phyloP scores from a whole-genome alignment of 1,140 invertebrate genomes.

The Hylaeus anthracinus region DNA sequence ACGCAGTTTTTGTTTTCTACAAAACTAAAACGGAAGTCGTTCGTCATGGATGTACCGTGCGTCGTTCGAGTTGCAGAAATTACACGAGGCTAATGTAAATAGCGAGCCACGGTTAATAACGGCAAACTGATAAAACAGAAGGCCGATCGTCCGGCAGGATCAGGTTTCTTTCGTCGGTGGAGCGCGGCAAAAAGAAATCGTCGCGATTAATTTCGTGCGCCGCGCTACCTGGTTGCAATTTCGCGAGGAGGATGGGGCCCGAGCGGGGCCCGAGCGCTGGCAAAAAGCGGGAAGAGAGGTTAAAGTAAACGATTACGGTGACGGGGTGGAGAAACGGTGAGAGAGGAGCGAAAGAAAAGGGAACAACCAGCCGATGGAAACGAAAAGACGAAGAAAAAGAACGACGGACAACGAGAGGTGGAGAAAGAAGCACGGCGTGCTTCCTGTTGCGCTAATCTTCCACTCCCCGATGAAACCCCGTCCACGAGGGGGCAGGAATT shows the following conservation, averaged over 20 bases:
- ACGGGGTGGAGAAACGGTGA: background rate
- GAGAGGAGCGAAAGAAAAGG: slow-evolving; percentile 30
- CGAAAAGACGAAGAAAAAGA: background rate
- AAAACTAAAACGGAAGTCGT: too few relatives aligned
- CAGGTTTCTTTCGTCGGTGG: too few relatives aligned
- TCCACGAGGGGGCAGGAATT: slow-evolving; percentile 50
- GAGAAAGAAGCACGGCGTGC: slow-evolving; percentile 18
- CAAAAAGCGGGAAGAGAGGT: slow-evolving; percentile 2
- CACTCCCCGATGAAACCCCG: slow-evolving; percentile 17
- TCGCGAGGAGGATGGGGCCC: background rate
- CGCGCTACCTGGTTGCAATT: background rate
- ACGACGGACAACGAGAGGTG: background rate
- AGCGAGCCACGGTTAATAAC: too few relatives aligned
- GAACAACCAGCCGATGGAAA: background rate
- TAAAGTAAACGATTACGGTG: slow-evolving; percentile 18
- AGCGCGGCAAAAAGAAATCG: background rate
- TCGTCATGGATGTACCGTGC: too few relatives aligned
- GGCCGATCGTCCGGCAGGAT: too few relatives aligned
- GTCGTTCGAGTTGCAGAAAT: too few relatives aligned
- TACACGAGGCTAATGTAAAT: too few relatives aligned
- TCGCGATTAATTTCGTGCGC: background rate
- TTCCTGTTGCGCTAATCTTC: slow-evolving; percentile 47
- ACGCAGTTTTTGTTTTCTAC: too few relatives aligned
- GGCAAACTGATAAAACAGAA: too few relatives aligned
- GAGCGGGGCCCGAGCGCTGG: slow-evolving; percentile 28